Evolutionary conservation across 2,797 vertebrate genomes (phyloP), one percentile per base, ranked within the genome.

Genomic region (Pseudomugil gertrudae): DNA sequence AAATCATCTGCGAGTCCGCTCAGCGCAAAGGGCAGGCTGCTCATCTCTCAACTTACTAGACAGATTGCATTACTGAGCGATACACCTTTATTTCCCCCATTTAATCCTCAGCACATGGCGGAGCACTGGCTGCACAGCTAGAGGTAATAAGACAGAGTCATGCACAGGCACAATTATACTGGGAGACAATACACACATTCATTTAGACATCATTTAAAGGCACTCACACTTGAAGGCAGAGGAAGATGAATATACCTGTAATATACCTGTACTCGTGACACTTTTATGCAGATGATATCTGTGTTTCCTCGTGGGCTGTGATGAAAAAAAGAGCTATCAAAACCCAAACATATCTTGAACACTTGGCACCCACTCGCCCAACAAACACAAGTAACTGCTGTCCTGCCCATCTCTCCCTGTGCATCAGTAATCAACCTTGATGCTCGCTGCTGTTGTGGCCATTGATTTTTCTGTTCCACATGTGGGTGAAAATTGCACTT

Each of bases 401-500:
- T 78, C 83, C 80, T 30, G 69, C 63, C 80, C n/a, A 72, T 87
- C 83, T 87, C 79, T 68, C 56, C 79, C 54, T 30, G 61, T 87
- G 90, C 91, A 93, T 93, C 92, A 87, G 93, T 94, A 94, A 94
- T 94, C 93, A 95, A 94, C 93, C 93, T 94, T 94, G 93, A 93
- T 93, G 90, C 92, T 91, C 86, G 83, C 87, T 88, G 90, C 92
- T 91, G 92, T 94, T 94, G 93, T 87, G 92, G 87, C 88, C 93
- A 94, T 95, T 93, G 93, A 95, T 95, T 95, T 95, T 93, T 90
- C 90, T 94, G 92, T 94, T 94, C 90, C 93, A 93, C 92, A 93
- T 94, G 93, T 93, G 93, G 92, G 90, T 93, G 93, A 95, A 95
- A 94, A 94, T 94, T 94, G 93, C 92, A 94, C 93, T 95, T 94